Evolutionary conservation across 1,140 invertebrate species (phyloP), one percentile per base, ranked within the genome.

Genomic region (Meloidogyne chitwoodi): DNA sequence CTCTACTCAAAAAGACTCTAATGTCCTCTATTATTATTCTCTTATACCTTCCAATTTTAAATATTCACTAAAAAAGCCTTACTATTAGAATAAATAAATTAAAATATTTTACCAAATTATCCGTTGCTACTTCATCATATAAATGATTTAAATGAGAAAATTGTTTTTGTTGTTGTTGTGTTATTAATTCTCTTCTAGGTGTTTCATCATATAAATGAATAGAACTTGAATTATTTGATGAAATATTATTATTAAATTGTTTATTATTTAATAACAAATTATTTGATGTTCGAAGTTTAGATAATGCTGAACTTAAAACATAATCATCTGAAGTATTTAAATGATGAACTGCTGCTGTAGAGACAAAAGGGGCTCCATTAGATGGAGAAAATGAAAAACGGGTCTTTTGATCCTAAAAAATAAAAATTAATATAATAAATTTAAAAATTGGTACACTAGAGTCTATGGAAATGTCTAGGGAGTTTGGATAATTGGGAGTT

Each of bases 171-270:
- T 27, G 26, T 27, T 68, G 19, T 24, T 61, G 19, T 10, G 4
- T 41, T 34, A 29, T 26, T 16, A 26, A 11, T 26, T 63, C 63
- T 22, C 41, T 63, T n/a, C 64, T 26, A n/a, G 75, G 75, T 16
- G 76, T 80, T 26, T 79, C 77, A 44, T 81, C 80, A 31, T 81
- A 79, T 41, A 81, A 68, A 56, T 82, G 76, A 2, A 72, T 48
- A 29, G 62, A 27, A 73, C 73, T 44, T 48, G 24, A 34, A 29
- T 8, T 66, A 56, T 56, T 41, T 11, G 4, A 2, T 22, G 29
- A 31, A 31, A 31, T 6, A 31, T n/a, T 78, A 22, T 16, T n/a
- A 12, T 24, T 22, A 29, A 26, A 19, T 38, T 72, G 14, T 75
- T 14, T 75, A 19, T 48, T 16, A 48, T 48, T 48, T 38, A 29